Evolutionary conservation across 1,140 invertebrate genomes (phyloP), one percentile per base, ranked within the genome.

Genomic region (Sesamia nonagrioides): DNA sequence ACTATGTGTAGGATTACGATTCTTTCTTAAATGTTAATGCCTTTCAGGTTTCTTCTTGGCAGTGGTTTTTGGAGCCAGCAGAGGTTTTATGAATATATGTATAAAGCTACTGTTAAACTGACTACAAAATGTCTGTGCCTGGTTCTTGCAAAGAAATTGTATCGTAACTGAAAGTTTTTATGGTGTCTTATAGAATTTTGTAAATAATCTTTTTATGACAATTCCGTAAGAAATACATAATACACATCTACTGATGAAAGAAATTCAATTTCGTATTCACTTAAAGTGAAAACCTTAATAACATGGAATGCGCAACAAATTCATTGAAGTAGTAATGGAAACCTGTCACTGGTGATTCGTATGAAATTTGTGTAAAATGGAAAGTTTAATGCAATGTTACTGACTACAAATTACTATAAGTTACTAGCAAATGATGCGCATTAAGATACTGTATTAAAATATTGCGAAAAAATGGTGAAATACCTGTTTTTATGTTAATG

Each of bases 381-480:
- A 58, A 58, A 58, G 54, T 58, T 33, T 15, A 58, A 27, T 27
- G 54, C 54, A 58, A 13, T 21, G 54, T 33, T 58, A 58, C 11
- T 11, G 21, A 9, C 6, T 6, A 3, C 33, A 58, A 58, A 58
- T 27, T 58, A 33, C 21, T 33, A 33, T 45, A 54, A 54, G 18
- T 21, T 54, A 11, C 52, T 11, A 54, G 2, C 52, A 3, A 58
- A 58, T 27, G 54, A 33, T 58, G 54, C 21, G 13, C 27, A 33
- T 58, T 58, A 3, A 21, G 21, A 33, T 58, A 15, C 18, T 33
- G 21, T 8, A 21, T 27, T 58, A 11, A 13, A 58, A 3, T 21
- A 3, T 33, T 58, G 21, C 21, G 11, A 33, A 33, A 58, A 58
- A 21, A 1, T 58, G 9, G 54, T 15, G 54, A 58, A 58, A n/a